Evolutionary conservation across 2,888 invertebrate genomes (phyloP).

Genomic region (Cryptocheilus praepositus): DNA sequence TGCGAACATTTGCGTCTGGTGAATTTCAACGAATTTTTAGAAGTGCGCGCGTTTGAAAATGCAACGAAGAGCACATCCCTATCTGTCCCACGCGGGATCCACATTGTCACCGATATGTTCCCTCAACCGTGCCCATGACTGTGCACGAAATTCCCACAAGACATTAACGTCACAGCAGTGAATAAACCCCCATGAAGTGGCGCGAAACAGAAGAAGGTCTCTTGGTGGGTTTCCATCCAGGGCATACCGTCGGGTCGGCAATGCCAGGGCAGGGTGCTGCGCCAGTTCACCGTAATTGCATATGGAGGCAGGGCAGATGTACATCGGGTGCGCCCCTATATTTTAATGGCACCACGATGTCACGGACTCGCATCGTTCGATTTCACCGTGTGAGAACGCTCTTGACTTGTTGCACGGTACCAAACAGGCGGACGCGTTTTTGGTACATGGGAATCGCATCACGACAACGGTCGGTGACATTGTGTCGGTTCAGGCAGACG

Average conservation of each 20-base stretch:
- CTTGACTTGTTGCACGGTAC: neutral
- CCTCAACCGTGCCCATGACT: conserved; percentile 9
- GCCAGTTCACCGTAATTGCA: conserved; percentile 49
- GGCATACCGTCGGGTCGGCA: neutral
- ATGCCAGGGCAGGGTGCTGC: conserved; percentile 17
- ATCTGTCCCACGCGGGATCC: no score
- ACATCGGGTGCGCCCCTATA: conserved; percentile 50
- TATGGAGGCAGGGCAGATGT: conserved; percentile 50
- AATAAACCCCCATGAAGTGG: conserved; percentile 51
- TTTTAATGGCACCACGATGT: conserved; percentile 42
- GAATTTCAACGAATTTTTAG: no score
- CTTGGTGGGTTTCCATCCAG: neutral
- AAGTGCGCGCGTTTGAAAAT: no score
- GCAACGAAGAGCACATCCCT: no score
- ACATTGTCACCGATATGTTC: no score
- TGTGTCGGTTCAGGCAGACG: neutral
- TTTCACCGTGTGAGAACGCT: neutral
- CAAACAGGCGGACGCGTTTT: no score
- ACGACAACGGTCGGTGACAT: no score
- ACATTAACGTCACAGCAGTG: conserved; percentile 20
- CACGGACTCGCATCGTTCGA: conserved; percentile 6
- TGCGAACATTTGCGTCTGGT: no score
- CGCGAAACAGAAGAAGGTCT: conserved; percentile 44
- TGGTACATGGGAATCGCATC: no score
- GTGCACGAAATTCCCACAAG: conserved; percentile 47